Evolutionary conservation across 2,888 invertebrate genomes (phyloP).

Genomic region (Papilio demoleus): DNA sequence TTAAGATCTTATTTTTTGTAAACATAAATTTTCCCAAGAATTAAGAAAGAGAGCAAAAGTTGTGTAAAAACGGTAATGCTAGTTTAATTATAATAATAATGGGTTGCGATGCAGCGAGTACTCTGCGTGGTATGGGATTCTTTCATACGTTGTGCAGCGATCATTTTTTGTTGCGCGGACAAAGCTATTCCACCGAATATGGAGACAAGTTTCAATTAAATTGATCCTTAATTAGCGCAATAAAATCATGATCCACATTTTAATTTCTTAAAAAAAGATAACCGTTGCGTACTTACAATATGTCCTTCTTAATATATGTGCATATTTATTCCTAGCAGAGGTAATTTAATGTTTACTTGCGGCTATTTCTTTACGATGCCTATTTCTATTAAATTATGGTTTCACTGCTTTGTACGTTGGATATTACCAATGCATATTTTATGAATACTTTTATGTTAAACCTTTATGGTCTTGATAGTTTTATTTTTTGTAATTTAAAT

Average conservation of each 20-base stretch:
- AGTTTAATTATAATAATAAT: slow-evolving; percentile 43
- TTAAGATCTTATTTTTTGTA: slow-evolving; percentile 21
- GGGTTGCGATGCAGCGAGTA: slow-evolving; percentile 34
- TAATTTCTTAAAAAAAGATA: slow-evolving; percentile 60
- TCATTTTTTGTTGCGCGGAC: slow-evolving; percentile 57
- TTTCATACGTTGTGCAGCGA: slow-evolving; percentile 35
- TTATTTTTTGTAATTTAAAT: not conserved
- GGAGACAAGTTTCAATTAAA: slow-evolving; percentile 69
- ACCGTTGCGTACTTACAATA: slow-evolving; percentile 48
- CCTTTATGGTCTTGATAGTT: slow-evolving; percentile 10
- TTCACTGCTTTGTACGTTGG: slow-evolving; percentile 31
- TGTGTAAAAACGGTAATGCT: slow-evolving; percentile 37
- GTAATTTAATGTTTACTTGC: slow-evolving; percentile 53
- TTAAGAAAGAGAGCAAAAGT: slow-evolving; percentile 38
- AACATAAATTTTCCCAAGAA: slow-evolving; percentile 39
- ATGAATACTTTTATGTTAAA: slow-evolving; percentile 11
- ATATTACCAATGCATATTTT: slow-evolving; percentile 27
- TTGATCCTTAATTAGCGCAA: slow-evolving; percentile 72
- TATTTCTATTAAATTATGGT: slow-evolving; percentile 34
- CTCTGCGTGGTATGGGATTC: slow-evolving; percentile 38
- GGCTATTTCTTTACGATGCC: slow-evolving; percentile 27
- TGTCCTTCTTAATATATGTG: slow-evolving; percentile 56
- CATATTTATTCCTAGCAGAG: slow-evolving; percentile 61
- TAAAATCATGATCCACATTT: slow-evolving; percentile 70
- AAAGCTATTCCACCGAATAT: slow-evolving; percentile 63